Conservation (phyloP, 2,797 vertebrate genomes). For the Aplochiton taeniatus region DNA sequence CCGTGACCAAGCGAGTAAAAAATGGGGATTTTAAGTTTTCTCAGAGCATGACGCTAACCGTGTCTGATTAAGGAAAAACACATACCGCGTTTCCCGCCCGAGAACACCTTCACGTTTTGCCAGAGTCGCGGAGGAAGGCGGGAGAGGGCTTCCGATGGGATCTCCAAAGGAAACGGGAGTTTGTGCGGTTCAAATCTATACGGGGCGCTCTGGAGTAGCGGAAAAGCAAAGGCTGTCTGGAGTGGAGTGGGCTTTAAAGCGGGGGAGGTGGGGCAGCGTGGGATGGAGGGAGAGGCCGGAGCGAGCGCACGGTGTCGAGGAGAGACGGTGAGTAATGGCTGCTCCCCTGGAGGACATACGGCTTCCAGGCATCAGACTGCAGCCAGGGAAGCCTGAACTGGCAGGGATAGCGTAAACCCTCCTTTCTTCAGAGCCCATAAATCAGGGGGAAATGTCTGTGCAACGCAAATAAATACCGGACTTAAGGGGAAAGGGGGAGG, state of each 20-base stretch:
- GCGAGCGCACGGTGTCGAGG: too few species aligned
- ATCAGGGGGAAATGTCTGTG: slow-evolving; percentile 60
- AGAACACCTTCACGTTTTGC: neutral
- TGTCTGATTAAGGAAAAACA: too few species aligned
- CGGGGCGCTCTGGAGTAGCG: too few species aligned
- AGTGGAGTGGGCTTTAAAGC: too few species aligned
- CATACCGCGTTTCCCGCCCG: too few species aligned
- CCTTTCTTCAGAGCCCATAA: slow-evolving; percentile 58
- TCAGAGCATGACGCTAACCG: too few species aligned
- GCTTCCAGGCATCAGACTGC: slow-evolving; percentile 42
- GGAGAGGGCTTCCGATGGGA: slow-evolving; percentile 4
- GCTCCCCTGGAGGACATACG: slow-evolving; percentile 45
- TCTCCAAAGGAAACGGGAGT: slow-evolving; percentile 7
- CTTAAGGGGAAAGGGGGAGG: slow-evolving; percentile 27
- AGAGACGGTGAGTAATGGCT: slow-evolving; percentile 60
- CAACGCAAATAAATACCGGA: slow-evolving; percentile 71
- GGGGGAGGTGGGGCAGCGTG: too few species aligned
- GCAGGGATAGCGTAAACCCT: slow-evolving; percentile 59
- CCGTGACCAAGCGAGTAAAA: slow-evolving; percentile 35
- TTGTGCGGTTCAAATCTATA: too few species aligned
- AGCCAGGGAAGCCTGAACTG: slow-evolving; percentile 61
- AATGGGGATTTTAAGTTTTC: slow-evolving; percentile 17
- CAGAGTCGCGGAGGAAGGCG: neutral
- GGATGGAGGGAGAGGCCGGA: too few species aligned
- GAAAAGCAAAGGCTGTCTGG: too few species aligned